Evolutionary conservation across 2,113 vertebrate genomes (phyloP).

Genomic region (Gasterosteus aculeatus): DNA sequence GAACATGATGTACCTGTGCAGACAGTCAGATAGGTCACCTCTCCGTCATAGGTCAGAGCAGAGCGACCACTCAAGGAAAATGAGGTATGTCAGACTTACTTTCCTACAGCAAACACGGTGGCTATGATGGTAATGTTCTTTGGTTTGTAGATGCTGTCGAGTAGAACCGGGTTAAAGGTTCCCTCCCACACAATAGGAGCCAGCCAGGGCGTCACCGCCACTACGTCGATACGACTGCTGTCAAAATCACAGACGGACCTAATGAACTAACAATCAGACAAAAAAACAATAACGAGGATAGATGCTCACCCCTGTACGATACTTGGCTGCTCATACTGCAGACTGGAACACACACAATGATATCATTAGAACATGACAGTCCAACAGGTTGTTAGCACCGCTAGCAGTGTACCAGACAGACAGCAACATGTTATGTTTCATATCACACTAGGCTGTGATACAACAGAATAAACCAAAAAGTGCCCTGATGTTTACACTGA

Average conservation of each 20-base stretch:
- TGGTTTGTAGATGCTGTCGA: constrained; percentile 64
- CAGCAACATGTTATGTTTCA: too few relatives aligned
- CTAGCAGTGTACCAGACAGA: background rate
- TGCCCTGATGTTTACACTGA: background rate
- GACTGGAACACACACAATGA: constrained; percentile 48
- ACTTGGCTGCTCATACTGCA: constrained; percentile 54
- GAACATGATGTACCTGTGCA: constrained; percentile 77
- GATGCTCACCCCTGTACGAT: constrained; percentile 46
- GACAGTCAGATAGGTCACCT: background rate
- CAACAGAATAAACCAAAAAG: too few relatives aligned
- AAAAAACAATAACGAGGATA: background rate
- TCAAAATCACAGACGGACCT: background rate
- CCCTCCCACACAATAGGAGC: constrained; percentile 84
- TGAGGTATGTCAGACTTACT: constrained; percentile 67
- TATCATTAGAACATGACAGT: background rate
- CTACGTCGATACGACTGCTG: constrained; percentile 72
- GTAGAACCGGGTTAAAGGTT: constrained; percentile 69
- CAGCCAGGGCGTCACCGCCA: constrained; percentile 80
- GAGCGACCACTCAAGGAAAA: background rate
- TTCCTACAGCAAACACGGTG: constrained; percentile 84
- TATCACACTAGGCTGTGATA: too few relatives aligned
- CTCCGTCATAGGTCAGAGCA: background rate
- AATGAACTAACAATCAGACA: background rate
- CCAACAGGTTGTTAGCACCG: background rate
- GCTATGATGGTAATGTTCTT: constrained; percentile 78